phyloP scores from a whole-genome alignment of 2,113 vertebrate species.

The Azemiops feae region DNA sequence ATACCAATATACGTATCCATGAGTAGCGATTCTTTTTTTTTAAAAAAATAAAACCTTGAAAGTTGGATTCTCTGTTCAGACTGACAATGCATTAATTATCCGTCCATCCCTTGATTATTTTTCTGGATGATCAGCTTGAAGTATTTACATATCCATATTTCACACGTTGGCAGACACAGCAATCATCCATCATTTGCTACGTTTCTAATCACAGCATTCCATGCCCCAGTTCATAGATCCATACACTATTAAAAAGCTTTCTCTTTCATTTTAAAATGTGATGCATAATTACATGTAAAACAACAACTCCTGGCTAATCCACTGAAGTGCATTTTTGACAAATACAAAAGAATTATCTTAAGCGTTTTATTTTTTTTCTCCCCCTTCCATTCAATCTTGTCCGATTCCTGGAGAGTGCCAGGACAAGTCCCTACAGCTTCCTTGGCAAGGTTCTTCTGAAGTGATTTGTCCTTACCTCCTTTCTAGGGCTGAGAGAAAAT shows the following conservation, averaged over 20 bases:
- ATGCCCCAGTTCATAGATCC: conserved; percentile 59
- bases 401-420: background rate
- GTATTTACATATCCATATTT: conserved; percentile 66
- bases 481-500: background rate
- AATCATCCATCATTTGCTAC: conserved; percentile 64
- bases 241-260: conserved; percentile 58
- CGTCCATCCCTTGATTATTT: conserved; percentile 16
- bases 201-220: conserved; percentile 65
- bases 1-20: background rate
- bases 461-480: background rate
- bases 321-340: conserved; percentile 56
- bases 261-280: conserved; percentile 64
- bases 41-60: background rate
- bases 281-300: conserved; percentile 56
- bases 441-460: background rate
- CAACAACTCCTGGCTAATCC: conserved; percentile 61
- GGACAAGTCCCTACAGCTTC: conserved; percentile 51
- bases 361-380: conserved; percentile 27
- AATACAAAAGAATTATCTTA: conserved; percentile 67
- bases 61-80: background rate
- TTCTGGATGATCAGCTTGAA: conserved; percentile 17
- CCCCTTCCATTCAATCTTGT: background rate
- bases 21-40: background rate
- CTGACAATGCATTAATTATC: background rate
- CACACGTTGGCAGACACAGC: conserved; percentile 63